Evolutionary conservation across 35 echinoderm and acorn worm genomes (phyloP).

Genomic region (Strongylocentrotus purpuratus): DNA sequence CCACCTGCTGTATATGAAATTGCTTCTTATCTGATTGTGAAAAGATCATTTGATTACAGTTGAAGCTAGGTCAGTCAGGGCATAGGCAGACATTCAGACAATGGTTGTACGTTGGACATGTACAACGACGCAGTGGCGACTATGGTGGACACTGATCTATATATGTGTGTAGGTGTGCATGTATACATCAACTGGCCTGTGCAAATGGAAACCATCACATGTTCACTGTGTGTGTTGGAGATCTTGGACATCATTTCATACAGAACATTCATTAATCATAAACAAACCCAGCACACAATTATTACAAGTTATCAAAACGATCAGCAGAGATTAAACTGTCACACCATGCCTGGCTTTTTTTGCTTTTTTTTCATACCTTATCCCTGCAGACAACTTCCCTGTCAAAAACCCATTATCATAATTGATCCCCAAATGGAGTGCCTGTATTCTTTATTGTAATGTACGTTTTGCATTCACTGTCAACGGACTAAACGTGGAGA

Average conservation of each 20-base stretch:
- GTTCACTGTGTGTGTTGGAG: not conserved
- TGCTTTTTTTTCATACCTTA: not conserved
- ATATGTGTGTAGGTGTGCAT: not conserved
- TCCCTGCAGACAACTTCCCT: not conserved
- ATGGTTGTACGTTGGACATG: not conserved
- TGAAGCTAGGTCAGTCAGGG: slow-evolving; percentile 34
- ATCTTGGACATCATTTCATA: not conserved
- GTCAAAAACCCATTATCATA: slow-evolving; percentile 54
- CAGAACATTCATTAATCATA: not conserved
- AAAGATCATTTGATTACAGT: slow-evolving; percentile 48
- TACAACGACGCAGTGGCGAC: not conserved
- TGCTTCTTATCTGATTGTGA: slow-evolving; percentile 47
- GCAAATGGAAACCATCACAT: not conserved
- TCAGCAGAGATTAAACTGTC: not conserved
- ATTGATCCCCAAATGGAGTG: slow-evolving; percentile 49
- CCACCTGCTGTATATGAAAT: slow-evolving; percentile 51
- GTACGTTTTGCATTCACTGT: slow-evolving; percentile 29
- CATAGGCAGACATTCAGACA: slow-evolving; percentile 10
- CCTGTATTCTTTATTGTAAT: slow-evolving; percentile 45
- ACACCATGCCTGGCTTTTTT: not conserved
- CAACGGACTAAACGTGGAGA: not conserved
- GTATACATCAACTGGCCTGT: not conserved
- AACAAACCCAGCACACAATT: not conserved
- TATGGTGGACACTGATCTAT: not conserved
- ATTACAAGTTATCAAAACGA: not conserved